phyloP scores from a whole-genome alignment of 2,888 invertebrate species.

The Auanema sp. region DNA sequence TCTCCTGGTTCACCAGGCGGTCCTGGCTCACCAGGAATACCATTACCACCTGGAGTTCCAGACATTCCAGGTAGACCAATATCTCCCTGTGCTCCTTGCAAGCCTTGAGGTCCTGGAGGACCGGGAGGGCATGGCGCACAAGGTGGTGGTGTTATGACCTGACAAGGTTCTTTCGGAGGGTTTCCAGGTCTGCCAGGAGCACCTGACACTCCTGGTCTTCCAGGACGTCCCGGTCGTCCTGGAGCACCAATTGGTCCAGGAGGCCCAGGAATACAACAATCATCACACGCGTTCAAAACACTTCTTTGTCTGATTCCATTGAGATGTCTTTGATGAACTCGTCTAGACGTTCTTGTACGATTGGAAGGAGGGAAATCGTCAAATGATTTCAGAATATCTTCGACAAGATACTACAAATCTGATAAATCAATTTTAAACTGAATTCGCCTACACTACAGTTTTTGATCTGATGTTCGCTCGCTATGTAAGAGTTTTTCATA shows the following conservation, averaged over 20 bases:
- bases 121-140: slow-evolving; percentile 4
- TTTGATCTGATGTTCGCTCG: no score
- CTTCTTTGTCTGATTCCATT: no score
- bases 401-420: no score
- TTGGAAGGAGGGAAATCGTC: no score
- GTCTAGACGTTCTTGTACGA: no score
- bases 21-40: background rate
- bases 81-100: background rate
- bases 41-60: background rate
- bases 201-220: slow-evolving; percentile 5
- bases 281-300: background rate
- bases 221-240: background rate
- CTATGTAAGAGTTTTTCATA: no score
- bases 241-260: background rate
- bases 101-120: background rate
- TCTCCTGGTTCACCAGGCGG: slow-evolving; percentile 3
- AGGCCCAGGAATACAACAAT: slow-evolving; percentile 3
- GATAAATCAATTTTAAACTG: no score
- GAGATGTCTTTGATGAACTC: no score
- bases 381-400: no score
- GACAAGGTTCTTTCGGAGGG: slow-evolving; percentile 7
- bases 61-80: background rate
- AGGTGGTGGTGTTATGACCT: slow-evolving; percentile 1
- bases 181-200: slow-evolving; percentile 1
- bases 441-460: no score